Evolutionary conservation across 2,113 vertebrate genomes (phyloP).

Genomic region (Acanthochromis polyacanthus): DNA sequence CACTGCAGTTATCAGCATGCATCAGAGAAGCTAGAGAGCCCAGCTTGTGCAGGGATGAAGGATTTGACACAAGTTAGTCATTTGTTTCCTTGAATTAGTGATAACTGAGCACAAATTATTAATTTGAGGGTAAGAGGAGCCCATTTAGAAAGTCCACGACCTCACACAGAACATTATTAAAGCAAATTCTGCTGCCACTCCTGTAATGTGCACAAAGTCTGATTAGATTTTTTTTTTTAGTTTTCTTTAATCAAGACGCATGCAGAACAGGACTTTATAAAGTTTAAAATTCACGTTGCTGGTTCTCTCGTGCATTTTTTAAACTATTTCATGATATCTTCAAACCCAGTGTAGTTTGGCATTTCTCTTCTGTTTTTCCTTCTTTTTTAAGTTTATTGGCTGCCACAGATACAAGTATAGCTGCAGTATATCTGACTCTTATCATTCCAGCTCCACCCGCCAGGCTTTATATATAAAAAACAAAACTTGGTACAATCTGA

Average conservation of each 20-base stretch:
- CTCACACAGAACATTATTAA: background rate
- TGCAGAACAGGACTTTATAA: background rate
- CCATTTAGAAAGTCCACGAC: background rate
- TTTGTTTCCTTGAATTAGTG: background rate
- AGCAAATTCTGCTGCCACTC: too few species aligned
- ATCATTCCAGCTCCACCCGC: background rate
- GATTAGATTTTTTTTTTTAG: too few species aligned
- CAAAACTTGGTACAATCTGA: background rate
- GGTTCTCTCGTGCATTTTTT: background rate
- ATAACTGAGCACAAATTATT: conserved; percentile 5
- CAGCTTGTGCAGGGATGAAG: background rate
- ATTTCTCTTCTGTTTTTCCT: background rate
- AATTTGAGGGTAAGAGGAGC: background rate
- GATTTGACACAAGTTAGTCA: background rate
- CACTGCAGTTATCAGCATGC: background rate
- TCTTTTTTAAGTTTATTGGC: background rate
- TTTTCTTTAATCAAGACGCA: too few species aligned
- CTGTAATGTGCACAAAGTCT: too few species aligned
- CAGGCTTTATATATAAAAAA: background rate
- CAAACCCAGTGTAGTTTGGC: background rate
- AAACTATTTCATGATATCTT: background rate
- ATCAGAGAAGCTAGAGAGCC: background rate
- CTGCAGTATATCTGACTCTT: too few species aligned
- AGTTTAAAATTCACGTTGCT: background rate
- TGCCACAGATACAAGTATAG: background rate